Evolutionary conservation across 2,888 invertebrate genomes (phyloP).

Genomic region (Keiferia lycopersicella): DNA sequence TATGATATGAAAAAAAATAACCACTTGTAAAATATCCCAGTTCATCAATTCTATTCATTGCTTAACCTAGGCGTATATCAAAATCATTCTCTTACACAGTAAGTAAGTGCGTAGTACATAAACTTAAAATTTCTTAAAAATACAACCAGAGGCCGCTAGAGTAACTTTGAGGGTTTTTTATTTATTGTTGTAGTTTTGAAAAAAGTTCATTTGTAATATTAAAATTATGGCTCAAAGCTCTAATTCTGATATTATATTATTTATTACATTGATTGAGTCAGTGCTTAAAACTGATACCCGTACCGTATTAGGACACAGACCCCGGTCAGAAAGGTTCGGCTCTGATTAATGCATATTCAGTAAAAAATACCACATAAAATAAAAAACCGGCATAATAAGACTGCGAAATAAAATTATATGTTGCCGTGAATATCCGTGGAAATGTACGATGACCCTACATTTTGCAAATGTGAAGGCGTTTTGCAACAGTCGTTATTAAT

Average conservation of each 20-base stretch:
- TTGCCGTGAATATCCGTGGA: constrained; percentile 20
- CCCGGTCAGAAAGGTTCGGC: constrained; percentile 32
- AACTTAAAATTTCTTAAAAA: too few species aligned
- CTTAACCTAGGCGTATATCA: too few species aligned
- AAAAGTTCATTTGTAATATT: background rate
- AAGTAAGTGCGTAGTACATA: too few species aligned
- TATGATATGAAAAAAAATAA: too few species aligned
- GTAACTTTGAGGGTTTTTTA: too few species aligned
- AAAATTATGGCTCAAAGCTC: background rate
- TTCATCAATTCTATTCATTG: too few species aligned
- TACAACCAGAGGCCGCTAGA: too few species aligned
- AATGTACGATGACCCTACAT: constrained; percentile 24
- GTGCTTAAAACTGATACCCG: background rate
- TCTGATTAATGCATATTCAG: constrained; percentile 42
- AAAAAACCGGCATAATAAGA: constrained; percentile 36
- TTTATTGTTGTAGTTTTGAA: too few species aligned
- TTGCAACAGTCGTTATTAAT: constrained; percentile 11
- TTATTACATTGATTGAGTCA: constrained; percentile 7
- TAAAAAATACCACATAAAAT: constrained; percentile 38
- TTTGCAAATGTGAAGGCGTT: constrained; percentile 9
- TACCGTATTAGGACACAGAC: constrained; percentile 30
- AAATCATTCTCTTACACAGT: too few species aligned
- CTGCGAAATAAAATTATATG: constrained; percentile 37
- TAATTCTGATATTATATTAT: background rate
- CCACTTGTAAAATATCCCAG: too few species aligned